Conservation (phyloP, 2,888 invertebrate species). For the Oasisia sp. region DNA sequence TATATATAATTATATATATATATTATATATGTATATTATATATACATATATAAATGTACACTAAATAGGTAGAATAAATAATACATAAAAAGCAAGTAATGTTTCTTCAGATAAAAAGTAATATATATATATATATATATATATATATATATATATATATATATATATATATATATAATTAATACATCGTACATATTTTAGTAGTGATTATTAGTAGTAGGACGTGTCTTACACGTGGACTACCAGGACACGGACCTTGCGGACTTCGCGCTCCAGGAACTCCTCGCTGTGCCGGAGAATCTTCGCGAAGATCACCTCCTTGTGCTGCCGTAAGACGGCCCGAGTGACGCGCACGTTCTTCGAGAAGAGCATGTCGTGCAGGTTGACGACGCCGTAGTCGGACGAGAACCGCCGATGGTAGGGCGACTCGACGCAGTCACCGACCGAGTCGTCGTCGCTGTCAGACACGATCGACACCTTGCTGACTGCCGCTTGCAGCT, state of each 20-base stretch:
- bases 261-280: neutral
- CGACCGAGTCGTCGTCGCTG: neutral
- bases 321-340: neutral
- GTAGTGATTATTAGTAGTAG: too few relatives aligned
- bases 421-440: neutral
- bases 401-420: neutral
- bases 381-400: neutral
- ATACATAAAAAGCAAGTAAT: too few relatives aligned
- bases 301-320: conserved; percentile 4
- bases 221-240: neutral
- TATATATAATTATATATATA: too few relatives aligned
- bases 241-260: neutral
- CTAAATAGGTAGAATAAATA: too few relatives aligned
- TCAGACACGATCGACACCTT: neutral
- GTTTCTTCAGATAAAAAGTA: too few relatives aligned
- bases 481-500: neutral
- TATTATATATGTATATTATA: too few relatives aligned
- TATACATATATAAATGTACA: too few relatives aligned
- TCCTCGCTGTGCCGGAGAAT: neutral
- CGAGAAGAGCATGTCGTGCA: neutral
- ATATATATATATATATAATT: too few relatives aligned
- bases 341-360: neutral
- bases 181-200: too few relatives aligned
- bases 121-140: too few relatives aligned
- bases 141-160: too few relatives aligned